Evolutionary conservation across 2,797 vertebrate species (phyloP).

Genomic region (Oophaga sylvatica): DNA sequence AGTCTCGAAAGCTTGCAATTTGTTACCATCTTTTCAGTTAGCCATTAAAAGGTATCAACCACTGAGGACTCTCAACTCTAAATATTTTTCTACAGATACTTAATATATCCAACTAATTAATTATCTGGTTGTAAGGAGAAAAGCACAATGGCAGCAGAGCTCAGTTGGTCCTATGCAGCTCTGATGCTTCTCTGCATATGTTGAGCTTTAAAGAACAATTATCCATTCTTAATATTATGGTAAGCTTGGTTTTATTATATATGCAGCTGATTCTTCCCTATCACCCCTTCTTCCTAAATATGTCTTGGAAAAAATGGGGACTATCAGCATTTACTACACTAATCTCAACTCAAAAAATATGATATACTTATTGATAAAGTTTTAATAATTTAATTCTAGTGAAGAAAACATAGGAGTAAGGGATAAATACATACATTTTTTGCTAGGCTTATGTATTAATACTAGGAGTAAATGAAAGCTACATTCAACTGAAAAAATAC

Average conservation of each 20-base stretch:
- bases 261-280: not conserved
- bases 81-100: no score
- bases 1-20: no score
- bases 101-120: not conserved
- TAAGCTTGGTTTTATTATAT: not conserved
- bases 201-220: not conserved
- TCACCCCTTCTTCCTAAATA: not conserved
- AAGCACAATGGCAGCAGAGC: not conserved
- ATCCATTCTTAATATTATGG: not conserved
- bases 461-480: no score
- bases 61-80: no score
- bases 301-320: not conserved
- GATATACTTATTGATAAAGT: not conserved
- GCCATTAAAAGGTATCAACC: no score
- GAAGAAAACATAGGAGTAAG: not conserved
- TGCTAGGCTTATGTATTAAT: not conserved
- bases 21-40: no score
- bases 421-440: not conserved
- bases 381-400: not conserved
- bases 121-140: not conserved
- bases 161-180: not conserved
- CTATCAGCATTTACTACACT: not conserved
- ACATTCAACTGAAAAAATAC: not conserved
- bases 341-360: not conserved
- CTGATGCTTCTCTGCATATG: not conserved